phyloP scores from a whole-genome alignment of 2,888 invertebrate species.

The Machimus rusticus region DNA sequence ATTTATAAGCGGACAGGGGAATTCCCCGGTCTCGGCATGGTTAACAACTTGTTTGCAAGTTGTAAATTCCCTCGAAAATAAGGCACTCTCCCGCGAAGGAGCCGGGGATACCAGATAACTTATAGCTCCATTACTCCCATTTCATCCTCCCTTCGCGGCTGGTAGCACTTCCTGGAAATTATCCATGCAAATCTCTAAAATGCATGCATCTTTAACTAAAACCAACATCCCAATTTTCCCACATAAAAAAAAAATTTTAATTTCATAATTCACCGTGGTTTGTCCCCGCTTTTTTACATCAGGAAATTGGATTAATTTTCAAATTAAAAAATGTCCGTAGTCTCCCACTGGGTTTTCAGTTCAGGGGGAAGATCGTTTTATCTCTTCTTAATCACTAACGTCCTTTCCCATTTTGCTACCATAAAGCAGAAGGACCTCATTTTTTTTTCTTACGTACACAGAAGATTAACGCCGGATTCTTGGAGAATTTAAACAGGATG shows the following conservation, averaged over 20 bases:
- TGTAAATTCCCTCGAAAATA: background rate
- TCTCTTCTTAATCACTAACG: background rate
- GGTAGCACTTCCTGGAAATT: background rate
- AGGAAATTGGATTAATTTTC: background rate
- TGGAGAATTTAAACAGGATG: background rate
- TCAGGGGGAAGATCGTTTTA: background rate
- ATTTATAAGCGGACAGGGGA: constrained; percentile 10
- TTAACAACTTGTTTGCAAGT: background rate
- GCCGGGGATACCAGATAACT: background rate
- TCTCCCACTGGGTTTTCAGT: background rate
- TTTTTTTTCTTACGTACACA: background rate
- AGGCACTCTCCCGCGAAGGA: background rate
- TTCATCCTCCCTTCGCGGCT: background rate
- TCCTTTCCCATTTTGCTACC: background rate
- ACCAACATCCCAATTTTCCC: background rate
- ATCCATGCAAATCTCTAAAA: background rate
- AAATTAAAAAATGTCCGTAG: background rate
- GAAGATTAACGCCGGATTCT: background rate
- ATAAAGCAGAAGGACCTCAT: background rate
- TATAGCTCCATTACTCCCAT: background rate
- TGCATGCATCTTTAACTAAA: background rate
- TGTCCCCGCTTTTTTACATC: background rate
- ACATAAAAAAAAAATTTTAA: background rate
- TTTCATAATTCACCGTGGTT: background rate
- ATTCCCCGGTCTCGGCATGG: background rate